Evolutionary conservation across 2,113 vertebrate species (phyloP), one percentile per base, ranked within the genome.

Genomic region (Takifugu bimaculatus): DNA sequence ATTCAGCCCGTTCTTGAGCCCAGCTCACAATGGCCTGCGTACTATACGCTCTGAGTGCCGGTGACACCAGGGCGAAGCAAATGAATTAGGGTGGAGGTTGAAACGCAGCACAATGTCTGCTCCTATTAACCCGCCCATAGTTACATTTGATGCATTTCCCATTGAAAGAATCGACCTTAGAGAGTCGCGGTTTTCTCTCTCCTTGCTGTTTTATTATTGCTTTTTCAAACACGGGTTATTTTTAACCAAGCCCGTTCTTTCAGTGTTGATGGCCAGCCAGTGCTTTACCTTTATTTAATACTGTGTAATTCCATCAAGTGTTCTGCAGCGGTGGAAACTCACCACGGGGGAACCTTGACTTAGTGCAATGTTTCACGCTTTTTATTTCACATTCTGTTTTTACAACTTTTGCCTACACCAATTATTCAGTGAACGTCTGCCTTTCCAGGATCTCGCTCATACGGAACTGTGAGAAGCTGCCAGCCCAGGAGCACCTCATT

Each of bases 391-490:
- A 65, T 83, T 87, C 72, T 64, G 63, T 50, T 65, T 67, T 66
- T 50, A 75, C 60, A 65, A 65, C 35, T 32, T 74, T 50, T 58
- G 63, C 80, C 69, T 44, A 56, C 71, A 56, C 68, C 77, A 58
- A 84, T 80, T 75, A 84, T 81, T 86, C 87, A 86, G 86, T 79
- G 78, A 78, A 75, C 67, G 72, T 80, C 78, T 75, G 85, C 88
- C 80, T 65, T 58, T 72, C 57, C 85, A 99, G 97, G 87, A 98
- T 98, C 85, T 99, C 96, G 63, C 91, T 99, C 88, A 95, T 96
- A 90, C 94, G 96, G 81, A 99, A 94, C 86, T 96, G 93, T 71
- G 97, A 99, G 80, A 98, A 97, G 82, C 92, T 99, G 75, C 95
- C 95, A 69, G 91, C 93, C 83, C 95, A 98, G 81, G 96, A 99